phyloP scores from a whole-genome alignment of 2,797 vertebrate species.

The Furcifer pardalis region DNA sequence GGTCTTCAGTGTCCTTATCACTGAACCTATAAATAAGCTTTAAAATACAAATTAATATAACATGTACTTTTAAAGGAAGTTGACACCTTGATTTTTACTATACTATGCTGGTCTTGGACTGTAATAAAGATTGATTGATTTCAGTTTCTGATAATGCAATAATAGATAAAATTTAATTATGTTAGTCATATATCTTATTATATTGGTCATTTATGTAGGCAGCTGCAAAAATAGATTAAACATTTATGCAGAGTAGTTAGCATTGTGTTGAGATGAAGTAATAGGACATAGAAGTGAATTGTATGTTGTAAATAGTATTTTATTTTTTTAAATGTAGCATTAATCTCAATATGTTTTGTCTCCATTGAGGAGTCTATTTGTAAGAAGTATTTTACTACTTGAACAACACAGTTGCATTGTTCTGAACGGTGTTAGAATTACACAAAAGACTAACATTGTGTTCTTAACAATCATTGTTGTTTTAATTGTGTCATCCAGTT shows the following conservation, averaged over 20 bases:
- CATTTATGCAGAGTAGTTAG: background rate
- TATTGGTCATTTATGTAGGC: background rate
- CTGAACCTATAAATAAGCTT: background rate
- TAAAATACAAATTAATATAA: background rate
- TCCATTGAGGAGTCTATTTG: slow-evolving; percentile 16
- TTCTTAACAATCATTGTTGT: background rate
- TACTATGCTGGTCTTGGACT: too few species aligned
- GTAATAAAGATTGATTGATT: too few species aligned
- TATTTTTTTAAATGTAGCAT: background rate
- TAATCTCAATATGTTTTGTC: background rate
- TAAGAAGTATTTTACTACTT: background rate
- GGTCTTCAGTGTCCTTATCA: background rate
- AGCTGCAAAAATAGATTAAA: slow-evolving; percentile 18
- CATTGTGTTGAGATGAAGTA: background rate
- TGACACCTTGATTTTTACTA: too few species aligned
- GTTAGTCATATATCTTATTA: background rate
- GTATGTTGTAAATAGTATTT: background rate
- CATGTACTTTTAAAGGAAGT: too few species aligned
- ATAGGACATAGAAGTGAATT: background rate
- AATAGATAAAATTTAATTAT: background rate
- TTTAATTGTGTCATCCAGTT: background rate
- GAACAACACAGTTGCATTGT: background rate
- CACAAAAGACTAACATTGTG: background rate
- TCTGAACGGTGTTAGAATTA: background rate
- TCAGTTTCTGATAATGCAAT: background rate